Evolutionary conservation across 2,797 vertebrate species (phyloP).

Genomic region (Danio choprae): DNA sequence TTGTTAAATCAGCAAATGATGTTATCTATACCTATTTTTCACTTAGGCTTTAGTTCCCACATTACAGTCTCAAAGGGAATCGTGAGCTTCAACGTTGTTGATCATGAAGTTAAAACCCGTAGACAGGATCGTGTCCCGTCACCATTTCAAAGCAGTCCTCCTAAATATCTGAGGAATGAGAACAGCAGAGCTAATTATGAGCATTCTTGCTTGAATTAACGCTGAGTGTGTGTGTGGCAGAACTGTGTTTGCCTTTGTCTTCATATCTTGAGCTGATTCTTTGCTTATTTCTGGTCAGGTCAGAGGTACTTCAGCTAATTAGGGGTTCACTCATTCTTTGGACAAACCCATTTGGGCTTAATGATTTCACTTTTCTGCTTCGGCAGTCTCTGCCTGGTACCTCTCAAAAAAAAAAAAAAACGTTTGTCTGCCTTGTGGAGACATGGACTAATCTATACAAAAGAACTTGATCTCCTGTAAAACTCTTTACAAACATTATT

Average conservation of each 20-base stretch:
- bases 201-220: constrained; percentile 89
- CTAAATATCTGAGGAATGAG: constrained; percentile 83
- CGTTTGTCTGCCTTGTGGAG: constrained; percentile 74
- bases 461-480: constrained; percentile 78
- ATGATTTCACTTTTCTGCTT: constrained; percentile 83
- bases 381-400: constrained; percentile 86
- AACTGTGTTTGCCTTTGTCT: constrained; percentile 79
- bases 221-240: constrained; percentile 81
- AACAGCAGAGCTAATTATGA: constrained; percentile 84
- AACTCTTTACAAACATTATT: constrained; percentile 73
- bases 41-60: neutral
- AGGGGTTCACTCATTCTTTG: constrained; percentile 81
- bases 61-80: constrained; percentile 20
- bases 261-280: constrained; percentile 84
- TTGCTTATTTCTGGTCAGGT: constrained; percentile 87
- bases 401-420: constrained; percentile 79
- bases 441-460: constrained; percentile 83
- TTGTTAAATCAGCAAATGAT: neutral
- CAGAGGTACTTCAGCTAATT: constrained; percentile 91
- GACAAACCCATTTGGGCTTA: constrained; percentile 87
- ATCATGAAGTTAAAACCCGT: constrained; percentile 76
- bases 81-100: constrained; percentile 51
- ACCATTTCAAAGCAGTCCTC: constrained; percentile 83
- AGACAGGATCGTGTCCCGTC: constrained; percentile 80
- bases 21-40: no score